Evolutionary conservation across 23 tunicate species (phyloP), one percentile per base, ranked within the genome.

Genomic region (Corella eumyota): DNA sequence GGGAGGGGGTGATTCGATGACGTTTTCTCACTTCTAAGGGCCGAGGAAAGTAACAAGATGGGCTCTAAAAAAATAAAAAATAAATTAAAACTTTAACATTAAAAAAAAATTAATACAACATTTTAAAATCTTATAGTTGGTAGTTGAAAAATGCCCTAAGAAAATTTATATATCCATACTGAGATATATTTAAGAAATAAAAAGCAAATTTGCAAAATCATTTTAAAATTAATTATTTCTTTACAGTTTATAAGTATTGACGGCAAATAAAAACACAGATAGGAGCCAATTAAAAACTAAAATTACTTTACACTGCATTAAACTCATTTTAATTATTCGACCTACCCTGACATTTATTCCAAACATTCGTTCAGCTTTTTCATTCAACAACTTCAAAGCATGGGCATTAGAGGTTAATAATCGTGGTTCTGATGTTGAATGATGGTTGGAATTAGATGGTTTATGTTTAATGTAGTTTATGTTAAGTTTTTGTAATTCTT

Each of bases 1-100:
- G 71, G 0, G 80, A 59, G 5, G 96, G 96, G 5, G 76, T 65
- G 0, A 88, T 88, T 28, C 50, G 70, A 32, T 73, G 96, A 28
- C 80, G 75, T 62, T 79, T 79, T 7, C 96, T 58, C 1, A 88
- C 78, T 9, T 78, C 77, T 19, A 79, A 64, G 2, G 95, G 79
- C 32, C 66, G 49, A 25, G 85, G 95, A 30, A 86, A 79, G 33
- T 71, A 61, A 7, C 46, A 17, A 17, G 95, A 78, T 6, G 95
- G 79, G 21, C 69, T 67, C 74, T 67, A 73, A 56, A 40, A 30
- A 32, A 32, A 58, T 7, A 51, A 15, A 11, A 40, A 40, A 15
- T 11, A 15, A 9, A 9, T n/a, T n/a, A n/a, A n/a, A n/a, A n/a
- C n/a, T n/a, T n/a, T n/a, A n/a, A n/a, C n/a, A n/a, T n/a, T n/a